Evolutionary conservation across 2,797 vertebrate species (phyloP).

Genomic region (Sebastes flavidus): DNA sequence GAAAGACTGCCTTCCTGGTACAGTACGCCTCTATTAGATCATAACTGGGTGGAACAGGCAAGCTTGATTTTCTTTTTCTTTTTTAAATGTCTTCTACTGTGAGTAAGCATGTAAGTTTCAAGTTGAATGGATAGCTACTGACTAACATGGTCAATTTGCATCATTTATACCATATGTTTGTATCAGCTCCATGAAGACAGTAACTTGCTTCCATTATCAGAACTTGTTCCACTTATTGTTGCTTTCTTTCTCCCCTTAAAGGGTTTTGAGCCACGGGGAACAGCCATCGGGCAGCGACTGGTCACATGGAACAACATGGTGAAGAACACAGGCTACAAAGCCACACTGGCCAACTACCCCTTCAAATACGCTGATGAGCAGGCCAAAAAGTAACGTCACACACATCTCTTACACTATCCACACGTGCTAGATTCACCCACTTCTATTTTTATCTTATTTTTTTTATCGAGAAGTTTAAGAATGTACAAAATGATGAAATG

Average conservation of each 20-base stretch:
- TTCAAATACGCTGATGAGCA: constrained; percentile 99
- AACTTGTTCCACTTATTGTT: not conserved
- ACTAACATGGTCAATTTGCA: not conserved
- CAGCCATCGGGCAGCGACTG: constrained; percentile 94
- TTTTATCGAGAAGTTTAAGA: not conserved
- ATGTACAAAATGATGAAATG: not conserved
- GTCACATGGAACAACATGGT: constrained; percentile 99
- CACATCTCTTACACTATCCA: not conserved
- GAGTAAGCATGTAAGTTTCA: not conserved
- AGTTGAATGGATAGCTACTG: not conserved
- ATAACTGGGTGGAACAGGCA: not conserved
- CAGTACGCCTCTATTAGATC: not conserved
- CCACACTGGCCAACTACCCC: constrained; percentile 96
- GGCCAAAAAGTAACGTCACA: constrained; percentile 89
- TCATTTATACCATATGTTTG: not conserved
- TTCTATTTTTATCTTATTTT: not conserved
- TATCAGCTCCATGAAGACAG: not conserved
- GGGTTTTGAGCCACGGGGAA: constrained; percentile 99
- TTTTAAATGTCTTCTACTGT: not conserved
- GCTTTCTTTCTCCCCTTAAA: constrained; percentile 53
- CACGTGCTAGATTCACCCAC: not conserved
- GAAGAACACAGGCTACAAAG: constrained; percentile 98
- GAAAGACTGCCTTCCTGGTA: not conserved
- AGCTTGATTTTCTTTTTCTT: no score
- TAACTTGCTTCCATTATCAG: not conserved